Evolutionary conservation across 2,797 vertebrate species (phyloP).

Genomic region (Brotula barbata): DNA sequence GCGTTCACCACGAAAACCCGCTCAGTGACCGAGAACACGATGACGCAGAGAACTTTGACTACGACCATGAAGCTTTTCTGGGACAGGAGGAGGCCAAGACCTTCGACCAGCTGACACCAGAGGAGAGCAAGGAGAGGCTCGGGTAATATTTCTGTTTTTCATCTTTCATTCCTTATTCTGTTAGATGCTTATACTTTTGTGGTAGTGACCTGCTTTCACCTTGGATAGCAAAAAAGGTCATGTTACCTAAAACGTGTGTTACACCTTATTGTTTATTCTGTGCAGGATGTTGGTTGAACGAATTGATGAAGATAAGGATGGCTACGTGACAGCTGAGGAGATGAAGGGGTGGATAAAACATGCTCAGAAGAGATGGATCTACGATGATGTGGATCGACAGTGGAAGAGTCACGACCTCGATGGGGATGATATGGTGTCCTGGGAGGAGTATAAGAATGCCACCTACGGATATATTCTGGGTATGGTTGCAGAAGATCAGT

Average conservation of each 20-base stretch:
- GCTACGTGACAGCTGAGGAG: constrained; percentile 91
- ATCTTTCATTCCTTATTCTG: not conserved
- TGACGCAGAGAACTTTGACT: constrained; percentile 90
- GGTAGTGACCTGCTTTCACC: constrained; percentile 16
- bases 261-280: constrained; percentile 40
- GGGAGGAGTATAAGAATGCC: constrained; percentile 98
- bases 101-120: constrained; percentile 95
- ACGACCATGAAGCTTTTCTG: constrained; percentile 98
- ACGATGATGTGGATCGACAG: constrained; percentile 96
- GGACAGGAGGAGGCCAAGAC: constrained; percentile 95
- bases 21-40: constrained; percentile 90
- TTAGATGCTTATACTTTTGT: not conserved
- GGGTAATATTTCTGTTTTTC: constrained; percentile 77
- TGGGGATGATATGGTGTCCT: constrained; percentile 88
- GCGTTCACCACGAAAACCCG: constrained; percentile 87
- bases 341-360: constrained; percentile 97
- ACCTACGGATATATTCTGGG: constrained; percentile 96
- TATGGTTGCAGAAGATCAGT: constrained; percentile 61
- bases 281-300: constrained; percentile 92
- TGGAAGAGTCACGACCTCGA: constrained; percentile 98
- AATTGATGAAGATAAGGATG: constrained; percentile 93
- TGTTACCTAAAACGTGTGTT: constrained; percentile 4
- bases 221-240: constrained; percentile 5
- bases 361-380: constrained; percentile 97
- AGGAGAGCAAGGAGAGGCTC: constrained; percentile 96